A percentile compares a stretch with the other conserved stretches of the same genome.
These are phyloP conservation scores for Meghimatium bilineatum DNA, from an alignment of 2,888 invertebrate species.

Conservation along the genomic window DNA sequence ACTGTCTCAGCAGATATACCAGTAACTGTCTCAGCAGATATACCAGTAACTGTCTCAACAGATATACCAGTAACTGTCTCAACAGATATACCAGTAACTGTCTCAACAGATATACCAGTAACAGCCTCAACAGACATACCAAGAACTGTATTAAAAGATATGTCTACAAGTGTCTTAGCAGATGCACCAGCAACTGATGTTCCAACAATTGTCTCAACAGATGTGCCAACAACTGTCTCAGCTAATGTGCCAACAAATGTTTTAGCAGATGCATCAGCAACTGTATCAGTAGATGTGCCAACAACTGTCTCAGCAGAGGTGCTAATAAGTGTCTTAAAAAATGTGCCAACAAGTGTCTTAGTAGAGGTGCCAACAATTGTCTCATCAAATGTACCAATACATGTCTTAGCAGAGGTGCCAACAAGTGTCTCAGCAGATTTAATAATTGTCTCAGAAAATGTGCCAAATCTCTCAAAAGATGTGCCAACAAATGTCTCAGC, in stretches of 20 bases:
- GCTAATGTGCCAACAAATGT: neutral
- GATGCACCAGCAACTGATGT: neutral
- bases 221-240: neutral
- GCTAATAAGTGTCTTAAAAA: neutral
- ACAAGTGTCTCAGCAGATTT: neutral
- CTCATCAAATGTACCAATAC: neutral
- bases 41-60: neutral
- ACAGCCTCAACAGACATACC: neutral
- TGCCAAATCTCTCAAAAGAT: neutral
- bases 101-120: neutral
- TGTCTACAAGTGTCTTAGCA: neutral
- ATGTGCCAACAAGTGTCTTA: neutral
- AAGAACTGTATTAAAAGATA: neutral
- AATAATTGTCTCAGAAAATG: neutral
- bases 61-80: neutral
- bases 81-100: neutral
- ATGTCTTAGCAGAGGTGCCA: neutral
- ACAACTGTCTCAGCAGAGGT: neutral
- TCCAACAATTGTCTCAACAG: slow-evolving; percentile 4
- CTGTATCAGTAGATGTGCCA: too few relatives aligned
- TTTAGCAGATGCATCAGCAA: neutral
- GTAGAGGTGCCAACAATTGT: neutral
- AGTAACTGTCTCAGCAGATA: neutral
- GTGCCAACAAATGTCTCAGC: slow-evolving; percentile 1
- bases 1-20: neutral